Evolutionary conservation across 2,113 vertebrate species (phyloP), one percentile per base, ranked within the genome.

Genomic region (Onychorhynchus coronatus): DNA sequence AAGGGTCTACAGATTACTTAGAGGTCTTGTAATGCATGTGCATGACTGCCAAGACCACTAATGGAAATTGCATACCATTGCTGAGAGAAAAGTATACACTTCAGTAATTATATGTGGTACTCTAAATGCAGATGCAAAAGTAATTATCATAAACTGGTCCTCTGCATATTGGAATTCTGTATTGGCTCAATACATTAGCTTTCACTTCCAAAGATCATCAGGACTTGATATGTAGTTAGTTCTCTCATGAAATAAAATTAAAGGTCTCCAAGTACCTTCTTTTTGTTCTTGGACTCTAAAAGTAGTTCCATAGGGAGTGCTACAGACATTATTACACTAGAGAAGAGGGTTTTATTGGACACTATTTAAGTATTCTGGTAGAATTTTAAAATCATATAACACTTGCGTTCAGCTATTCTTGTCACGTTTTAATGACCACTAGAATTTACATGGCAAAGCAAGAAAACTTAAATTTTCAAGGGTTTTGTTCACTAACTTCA

Each of bases 141-240:
- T 63, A 82, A 95, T 97, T 97, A 94, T 90, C 93, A 96, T 97
- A 84, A 96, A 97, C 95, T 85, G 73, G n/a, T 91, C 84, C 53
- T 91, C 76, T 87, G 79, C 53, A 63, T 96, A 52, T 44, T 82
- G 84, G 72, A 66, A 94, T 62, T 50, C 52, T 70, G n/a, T 53
- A 85, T 35, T 80, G 66, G 39, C 95, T 93, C 89, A 85, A 88
- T 88, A 61, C 50, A 56, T 89, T 71, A 87, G 39, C 85, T 47
- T 83, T 91, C 39, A 74, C 49, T 97, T 96, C 73, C 0, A 28
- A 84, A 77, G 66, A 89, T 89, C 72, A 85, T 65, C 91, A 83
- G 49, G 75, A 86, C 56, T 95, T 77, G 84, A 44, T n/a, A 47
- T 2, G 0, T 66, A 78, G 50, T 47, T 83, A 58, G 59, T 75